Evolutionary conservation across 2,797 vertebrate species (phyloP).

Genomic region (Hemibagrus guttatus): DNA sequence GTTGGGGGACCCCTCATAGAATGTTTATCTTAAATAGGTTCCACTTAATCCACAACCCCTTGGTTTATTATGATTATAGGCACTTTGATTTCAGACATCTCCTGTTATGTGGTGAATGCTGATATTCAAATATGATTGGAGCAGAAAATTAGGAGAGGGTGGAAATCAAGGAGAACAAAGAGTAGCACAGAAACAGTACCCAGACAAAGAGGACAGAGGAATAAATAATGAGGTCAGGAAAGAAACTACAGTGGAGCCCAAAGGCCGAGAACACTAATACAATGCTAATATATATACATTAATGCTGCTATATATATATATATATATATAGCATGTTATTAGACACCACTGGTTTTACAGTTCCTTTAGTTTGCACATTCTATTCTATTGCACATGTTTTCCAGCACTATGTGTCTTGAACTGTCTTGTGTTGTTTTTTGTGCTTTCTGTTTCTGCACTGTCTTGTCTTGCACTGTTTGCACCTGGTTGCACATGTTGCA

Average conservation of each 20-base stretch:
- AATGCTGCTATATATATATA: too few relatives aligned
- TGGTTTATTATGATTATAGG: conserved; percentile 47
- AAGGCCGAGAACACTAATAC: not conserved
- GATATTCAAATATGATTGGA: not conserved
- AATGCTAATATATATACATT: not conserved
- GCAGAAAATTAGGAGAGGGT: not conserved
- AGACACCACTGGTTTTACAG: too few relatives aligned
- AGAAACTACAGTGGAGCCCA: not conserved
- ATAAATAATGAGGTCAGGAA: not conserved
- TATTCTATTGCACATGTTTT: too few relatives aligned
- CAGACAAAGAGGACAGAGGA: not conserved
- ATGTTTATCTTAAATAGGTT: conserved; percentile 10
- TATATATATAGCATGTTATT: too few relatives aligned
- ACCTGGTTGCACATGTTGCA: too few relatives aligned
- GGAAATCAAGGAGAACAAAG: conserved; percentile 1
- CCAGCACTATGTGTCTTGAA: too few relatives aligned
- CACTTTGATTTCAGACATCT: conserved; percentile 11
- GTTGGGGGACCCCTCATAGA: too few relatives aligned
- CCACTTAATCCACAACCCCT: not conserved
- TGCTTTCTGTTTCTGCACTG: too few relatives aligned
- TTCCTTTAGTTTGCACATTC: too few relatives aligned
- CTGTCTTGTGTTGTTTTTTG: too few relatives aligned
- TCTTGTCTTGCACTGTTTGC: too few relatives aligned
- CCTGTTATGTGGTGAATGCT: conserved; percentile 15
- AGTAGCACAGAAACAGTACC: not conserved